Conservation (phyloP, 2,113 vertebrate species). For the Pseudopipra pipra region DNA sequence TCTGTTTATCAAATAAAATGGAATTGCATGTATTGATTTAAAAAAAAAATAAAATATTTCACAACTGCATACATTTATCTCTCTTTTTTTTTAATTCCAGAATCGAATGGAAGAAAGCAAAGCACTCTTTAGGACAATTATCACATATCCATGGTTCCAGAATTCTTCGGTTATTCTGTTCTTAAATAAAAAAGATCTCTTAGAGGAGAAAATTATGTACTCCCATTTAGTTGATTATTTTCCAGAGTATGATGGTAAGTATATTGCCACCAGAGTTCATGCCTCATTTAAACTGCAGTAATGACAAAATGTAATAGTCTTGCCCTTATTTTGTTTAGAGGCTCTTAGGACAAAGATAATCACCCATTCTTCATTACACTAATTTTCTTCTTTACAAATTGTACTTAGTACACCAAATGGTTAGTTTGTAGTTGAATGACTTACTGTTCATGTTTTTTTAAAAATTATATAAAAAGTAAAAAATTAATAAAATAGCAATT, state of each 20-base stretch:
- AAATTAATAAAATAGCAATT: not conserved
- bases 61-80: constrained; percentile 53
- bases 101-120: constrained; percentile 98
- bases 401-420: not conserved
- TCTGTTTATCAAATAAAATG: not conserved
- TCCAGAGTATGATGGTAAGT: constrained; percentile 90
- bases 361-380: not conserved
- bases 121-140: constrained; percentile 93
- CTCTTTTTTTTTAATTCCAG: constrained; percentile 60
- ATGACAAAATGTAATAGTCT: not conserved
- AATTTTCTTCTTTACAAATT: constrained; percentile 1
- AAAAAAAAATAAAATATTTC: not conserved
- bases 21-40: not conserved
- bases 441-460: not conserved
- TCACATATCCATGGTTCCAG: constrained; percentile 94
- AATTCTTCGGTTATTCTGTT: constrained; percentile 95
- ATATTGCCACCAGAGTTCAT: not conserved
- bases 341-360: not conserved
- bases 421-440: not conserved
- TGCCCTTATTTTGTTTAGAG: not conserved
- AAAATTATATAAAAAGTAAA: not conserved
- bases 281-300: not conserved
- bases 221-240: constrained; percentile 93
- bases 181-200: constrained; percentile 96
- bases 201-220: constrained; percentile 96